phyloP scores from a whole-genome alignment of 2,797 vertebrate species.

The Alosa sapidissima region DNA sequence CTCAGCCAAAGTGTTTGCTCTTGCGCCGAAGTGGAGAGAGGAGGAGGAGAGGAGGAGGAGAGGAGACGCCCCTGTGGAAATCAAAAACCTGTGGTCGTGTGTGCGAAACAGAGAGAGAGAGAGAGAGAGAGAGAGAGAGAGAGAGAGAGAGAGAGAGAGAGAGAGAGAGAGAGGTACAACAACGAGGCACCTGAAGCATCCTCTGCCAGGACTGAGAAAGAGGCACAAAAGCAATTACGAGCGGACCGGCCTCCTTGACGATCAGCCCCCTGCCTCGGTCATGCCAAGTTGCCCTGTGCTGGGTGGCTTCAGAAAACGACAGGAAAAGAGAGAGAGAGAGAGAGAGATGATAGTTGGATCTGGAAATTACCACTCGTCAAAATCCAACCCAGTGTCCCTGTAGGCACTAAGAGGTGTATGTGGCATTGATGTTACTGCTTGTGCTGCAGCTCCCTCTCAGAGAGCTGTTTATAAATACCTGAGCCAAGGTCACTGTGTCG shows the following conservation, averaged over 20 bases:
- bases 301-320: too few species aligned
- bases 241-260: neutral
- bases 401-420: too few species aligned
- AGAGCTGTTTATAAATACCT: conserved; percentile 4
- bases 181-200: neutral
- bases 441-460: neutral
- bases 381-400: too few species aligned
- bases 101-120: neutral
- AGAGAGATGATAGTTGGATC: too few species aligned
- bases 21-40: neutral
- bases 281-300: neutral
- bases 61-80: neutral
- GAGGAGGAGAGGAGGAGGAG: neutral
- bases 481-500: conserved; percentile 1
- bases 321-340: too few species aligned
- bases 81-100: neutral
- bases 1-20: conserved; percentile 18
- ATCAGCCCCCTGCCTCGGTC: neutral
- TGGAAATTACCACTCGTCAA: too few species aligned
- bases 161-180: neutral
- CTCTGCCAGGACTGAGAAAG: conserved; percentile 34
- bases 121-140: neutral
- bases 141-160: neutral
- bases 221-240: conserved; percentile 21
- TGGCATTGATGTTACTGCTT: too few species aligned